These are phyloP conservation scores for Camponotus fellah DNA, from an alignment of 2,888 invertebrate genomes.

Conservation along the genomic window DNA sequence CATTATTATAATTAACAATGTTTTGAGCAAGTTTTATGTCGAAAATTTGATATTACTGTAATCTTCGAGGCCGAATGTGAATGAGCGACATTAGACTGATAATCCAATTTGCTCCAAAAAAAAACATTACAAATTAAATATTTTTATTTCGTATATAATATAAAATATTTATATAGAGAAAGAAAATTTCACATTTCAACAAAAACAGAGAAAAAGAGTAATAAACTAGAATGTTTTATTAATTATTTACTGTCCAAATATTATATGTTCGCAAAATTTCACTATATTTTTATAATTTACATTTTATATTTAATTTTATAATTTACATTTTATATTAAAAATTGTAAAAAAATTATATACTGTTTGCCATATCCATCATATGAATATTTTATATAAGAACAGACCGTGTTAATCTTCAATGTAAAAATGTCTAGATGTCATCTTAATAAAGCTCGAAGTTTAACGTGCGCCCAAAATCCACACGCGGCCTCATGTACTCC, in stretches of 20 bases:
- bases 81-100: background rate
- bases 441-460: slow-evolving; percentile 25
- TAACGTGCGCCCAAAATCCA: slow-evolving; percentile 29
- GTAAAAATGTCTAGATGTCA: slow-evolving; percentile 6
- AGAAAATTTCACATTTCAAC: background rate
- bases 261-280: background rate
- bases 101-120: background rate
- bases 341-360: background rate
- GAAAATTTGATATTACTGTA: slow-evolving; percentile 42
- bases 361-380: background rate
- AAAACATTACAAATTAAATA: background rate
- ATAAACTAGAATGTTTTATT: background rate
- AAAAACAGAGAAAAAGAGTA: background rate
- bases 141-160: background rate
- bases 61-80: slow-evolving; percentile 26
- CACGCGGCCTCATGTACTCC: slow-evolving; percentile 32
- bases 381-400: background rate
- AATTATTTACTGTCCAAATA: background rate
- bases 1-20: slow-evolving; percentile 48
- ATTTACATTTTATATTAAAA: background rate
- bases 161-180: background rate
- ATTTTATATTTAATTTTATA: background rate
- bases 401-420: background rate
- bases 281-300: background rate
- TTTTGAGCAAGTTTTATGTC: slow-evolving; percentile 52